These are phyloP conservation scores for Hozukius guyotensis DNA, from an alignment of 2,797 vertebrate species.

Conservation along the genomic window DNA sequence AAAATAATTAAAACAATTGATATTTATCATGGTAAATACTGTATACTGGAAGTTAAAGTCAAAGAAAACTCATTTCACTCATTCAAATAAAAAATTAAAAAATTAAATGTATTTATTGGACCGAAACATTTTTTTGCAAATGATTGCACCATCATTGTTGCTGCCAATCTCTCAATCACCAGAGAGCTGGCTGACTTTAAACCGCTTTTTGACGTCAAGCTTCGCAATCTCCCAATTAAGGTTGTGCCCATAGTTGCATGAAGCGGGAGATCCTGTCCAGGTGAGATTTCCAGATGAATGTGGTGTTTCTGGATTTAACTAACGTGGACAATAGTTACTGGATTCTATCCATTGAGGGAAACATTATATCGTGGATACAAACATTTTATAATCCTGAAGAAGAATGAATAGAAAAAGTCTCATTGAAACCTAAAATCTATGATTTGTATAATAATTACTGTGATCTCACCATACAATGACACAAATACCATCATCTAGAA, in stretches of 20 bases:
- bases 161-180: neutral
- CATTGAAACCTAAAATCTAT: neutral
- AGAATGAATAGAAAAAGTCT: neutral
- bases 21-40: neutral
- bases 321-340: neutral
- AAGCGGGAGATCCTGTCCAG: conserved; percentile 9
- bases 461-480: neutral
- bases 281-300: conserved; percentile 12
- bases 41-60: neutral
- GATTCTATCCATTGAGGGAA: neutral
- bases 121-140: neutral
- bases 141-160: neutral
- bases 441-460: neutral
- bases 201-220: neutral
- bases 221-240: neutral
- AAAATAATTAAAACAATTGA: too few species aligned
- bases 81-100: neutral
- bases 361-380: neutral
- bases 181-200: neutral
- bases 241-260: neutral
- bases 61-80: neutral
- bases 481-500: neutral
- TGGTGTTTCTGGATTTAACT: conserved; percentile 1
- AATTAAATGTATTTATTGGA: neutral
- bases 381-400: neutral